Conservation (phyloP, 2,888 invertebrate genomes). For the Drosophila quinaria region DNA sequence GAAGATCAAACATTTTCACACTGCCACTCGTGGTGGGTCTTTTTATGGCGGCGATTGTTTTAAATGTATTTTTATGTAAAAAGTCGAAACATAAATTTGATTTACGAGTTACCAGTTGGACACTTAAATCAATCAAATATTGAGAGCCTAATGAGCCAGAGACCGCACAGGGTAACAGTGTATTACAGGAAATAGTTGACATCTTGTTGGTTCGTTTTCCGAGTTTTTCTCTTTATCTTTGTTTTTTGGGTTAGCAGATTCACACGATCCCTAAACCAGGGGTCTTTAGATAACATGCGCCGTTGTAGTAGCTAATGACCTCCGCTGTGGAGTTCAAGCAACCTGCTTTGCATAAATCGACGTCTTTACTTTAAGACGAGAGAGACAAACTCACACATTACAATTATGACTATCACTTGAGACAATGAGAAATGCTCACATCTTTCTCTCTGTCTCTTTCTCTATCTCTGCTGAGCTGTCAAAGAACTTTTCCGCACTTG, state of each 20-base stretch:
- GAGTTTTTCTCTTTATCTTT: background rate
- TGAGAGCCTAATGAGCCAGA: slow-evolving; percentile 58
- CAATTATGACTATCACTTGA: slow-evolving; percentile 72
- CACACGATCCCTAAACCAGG: slow-evolving; percentile 60
- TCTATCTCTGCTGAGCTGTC: slow-evolving; percentile 36
- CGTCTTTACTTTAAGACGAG: slow-evolving; percentile 35
- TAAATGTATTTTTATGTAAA: slow-evolving; percentile 37
- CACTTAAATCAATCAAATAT: slow-evolving; percentile 69
- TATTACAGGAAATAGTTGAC: slow-evolving; percentile 59
- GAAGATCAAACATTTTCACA: slow-evolving; percentile 40
- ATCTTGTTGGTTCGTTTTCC: slow-evolving; percentile 34
- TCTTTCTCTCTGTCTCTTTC: background rate
- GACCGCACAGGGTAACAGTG: slow-evolving; percentile 52
- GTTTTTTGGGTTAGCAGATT: slow-evolving; percentile 35
- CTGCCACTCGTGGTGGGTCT: slow-evolving; percentile 42
- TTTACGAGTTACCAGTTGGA: slow-evolving; percentile 59
- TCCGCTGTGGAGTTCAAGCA: slow-evolving; percentile 63
- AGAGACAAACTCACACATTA: slow-evolving; percentile 36
- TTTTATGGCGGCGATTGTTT: slow-evolving; percentile 7
- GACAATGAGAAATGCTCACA: slow-evolving; percentile 55
- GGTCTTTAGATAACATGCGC: slow-evolving; percentile 50
- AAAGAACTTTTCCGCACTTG: slow-evolving; percentile 73
- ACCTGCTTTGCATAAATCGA: slow-evolving; percentile 74
- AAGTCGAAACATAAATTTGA: slow-evolving; percentile 67
- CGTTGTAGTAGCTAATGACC: slow-evolving; percentile 43